Conservation (phyloP, 2,797 vertebrate species). For the Loris lydekkerianus region DNA sequence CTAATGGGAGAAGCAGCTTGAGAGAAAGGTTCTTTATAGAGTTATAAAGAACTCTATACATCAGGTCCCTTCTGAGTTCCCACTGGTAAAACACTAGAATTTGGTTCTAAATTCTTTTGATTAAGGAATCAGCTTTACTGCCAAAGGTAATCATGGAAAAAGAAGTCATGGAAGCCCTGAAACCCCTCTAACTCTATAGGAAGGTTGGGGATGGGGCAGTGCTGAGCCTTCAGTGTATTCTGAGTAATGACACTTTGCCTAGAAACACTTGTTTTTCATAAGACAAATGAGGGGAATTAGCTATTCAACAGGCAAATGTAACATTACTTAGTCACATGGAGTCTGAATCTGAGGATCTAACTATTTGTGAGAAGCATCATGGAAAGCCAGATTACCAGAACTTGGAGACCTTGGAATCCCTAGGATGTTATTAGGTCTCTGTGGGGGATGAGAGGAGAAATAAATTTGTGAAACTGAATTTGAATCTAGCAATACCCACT, state of each 20-base stretch:
- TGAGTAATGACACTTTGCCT: not conserved
- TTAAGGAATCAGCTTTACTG: not conserved
- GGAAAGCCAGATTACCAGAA: not conserved
- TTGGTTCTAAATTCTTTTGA: not conserved
- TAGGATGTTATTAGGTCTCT: not conserved
- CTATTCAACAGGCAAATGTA: not conserved
- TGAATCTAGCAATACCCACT: not conserved
- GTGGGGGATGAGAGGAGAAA: not conserved
- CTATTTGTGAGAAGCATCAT: not conserved
- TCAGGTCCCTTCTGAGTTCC: not conserved
- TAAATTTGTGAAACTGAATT: not conserved
- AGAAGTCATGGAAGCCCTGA: not conserved
- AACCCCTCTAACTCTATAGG: not conserved
- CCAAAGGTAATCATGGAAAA: not conserved
- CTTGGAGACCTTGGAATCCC: not conserved
- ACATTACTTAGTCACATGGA: not conserved
- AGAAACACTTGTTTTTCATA: not conserved
- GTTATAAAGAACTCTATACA: not conserved
- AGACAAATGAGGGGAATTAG: not conserved
- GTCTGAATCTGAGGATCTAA: not conserved
- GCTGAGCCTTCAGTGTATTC: not conserved
- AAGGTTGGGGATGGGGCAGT: rapidly evolving
- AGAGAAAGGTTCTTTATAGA: not conserved
- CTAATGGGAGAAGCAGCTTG: not conserved
- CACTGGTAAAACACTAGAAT: not conserved